Evolutionary conservation across 1,140 invertebrate genomes (phyloP), one percentile per base, ranked within the genome.

Genomic region (Ganaspis sp.): DNA sequence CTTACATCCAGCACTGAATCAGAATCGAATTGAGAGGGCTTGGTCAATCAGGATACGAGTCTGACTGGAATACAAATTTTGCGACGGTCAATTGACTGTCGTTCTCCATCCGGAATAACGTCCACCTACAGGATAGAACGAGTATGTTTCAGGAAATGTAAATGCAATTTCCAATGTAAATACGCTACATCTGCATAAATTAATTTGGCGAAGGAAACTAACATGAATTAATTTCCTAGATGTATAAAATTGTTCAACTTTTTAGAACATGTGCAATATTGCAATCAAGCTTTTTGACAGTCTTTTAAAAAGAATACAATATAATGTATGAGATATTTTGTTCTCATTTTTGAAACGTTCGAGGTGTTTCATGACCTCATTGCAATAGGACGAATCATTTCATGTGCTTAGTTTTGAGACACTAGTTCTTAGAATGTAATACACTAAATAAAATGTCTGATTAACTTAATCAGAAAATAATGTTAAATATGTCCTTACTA

Each of bases 31-130:
- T n/a, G 23, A 29, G 58, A 64, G 26, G 58, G 23, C 58, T 42
- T 64, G 58, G 58, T 64, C 58, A 64, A 64, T 64, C 58, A 64
- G 58, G 58, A 64, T 64, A 29, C 58, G 58, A 64, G 23, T 8
- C 58, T 64, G 58, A 64, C 58, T 64, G 23, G 58, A 64, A 64
- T 64, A 64, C 26, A 64, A 64, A 64, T 64, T 64, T 64, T n/a
- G 26, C 26, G 58, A 64, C 21, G 58, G 58, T 64, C 58, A 64
- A 64, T 64, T 64, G 58, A 64, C 58, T 64, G 58, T 64, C 58
- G 58, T 29, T 64, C 26, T 26, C 26, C 58, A 26, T 29, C 26
- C 58, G 23, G 58, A 29, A 64, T 64, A 26, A 26, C 23, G 26
- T 29, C 23, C 58, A 34, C 23, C 58, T 64, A 64, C 26, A 6